Evolutionary conservation across 1,140 invertebrate species (phyloP).

Genomic region (Plodia interpunctella): DNA sequence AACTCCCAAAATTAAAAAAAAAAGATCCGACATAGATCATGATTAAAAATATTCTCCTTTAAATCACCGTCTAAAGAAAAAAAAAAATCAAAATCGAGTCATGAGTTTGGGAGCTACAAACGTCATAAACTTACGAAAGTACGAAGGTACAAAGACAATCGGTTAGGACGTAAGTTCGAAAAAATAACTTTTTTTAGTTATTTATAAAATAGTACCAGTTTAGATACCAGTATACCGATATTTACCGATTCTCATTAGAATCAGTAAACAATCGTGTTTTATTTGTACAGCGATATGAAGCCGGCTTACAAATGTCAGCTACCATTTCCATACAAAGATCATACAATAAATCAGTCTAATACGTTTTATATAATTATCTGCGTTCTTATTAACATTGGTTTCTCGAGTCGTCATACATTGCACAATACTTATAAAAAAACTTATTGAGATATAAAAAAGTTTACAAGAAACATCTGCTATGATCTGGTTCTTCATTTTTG

Average conservation of each 20-base stretch:
- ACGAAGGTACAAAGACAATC: too few relatives aligned
- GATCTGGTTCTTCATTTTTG: not conserved
- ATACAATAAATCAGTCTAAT: constrained; percentile 6
- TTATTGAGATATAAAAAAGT: not conserved
- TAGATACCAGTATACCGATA: too few relatives aligned
- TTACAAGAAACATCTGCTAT: not conserved
- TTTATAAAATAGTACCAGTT: too few relatives aligned
- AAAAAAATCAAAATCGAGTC: too few relatives aligned
- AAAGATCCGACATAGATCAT: too few relatives aligned
- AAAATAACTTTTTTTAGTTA: too few relatives aligned
- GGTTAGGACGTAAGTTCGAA: too few relatives aligned
- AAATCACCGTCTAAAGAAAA: too few relatives aligned
- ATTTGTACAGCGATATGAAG: not conserved
- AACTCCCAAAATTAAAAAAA: too few relatives aligned
- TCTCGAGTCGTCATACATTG: not conserved
- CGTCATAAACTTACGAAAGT: too few relatives aligned
- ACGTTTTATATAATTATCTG: constrained; percentile 3
- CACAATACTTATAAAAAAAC: not conserved
- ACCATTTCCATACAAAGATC: constrained; percentile 1
- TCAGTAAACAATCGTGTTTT: not conserved
- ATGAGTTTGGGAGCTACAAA: too few relatives aligned
- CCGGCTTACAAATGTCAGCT: not conserved
- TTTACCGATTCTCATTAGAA: not conserved
- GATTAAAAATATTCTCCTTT: too few relatives aligned
- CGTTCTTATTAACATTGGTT: not conserved